A percentile compares a stretch with the other conserved stretches of the same genome.
Evolutionary conservation across 2,113 vertebrate species (phyloP).

Genomic region (Recurvirostra avosetta): DNA sequence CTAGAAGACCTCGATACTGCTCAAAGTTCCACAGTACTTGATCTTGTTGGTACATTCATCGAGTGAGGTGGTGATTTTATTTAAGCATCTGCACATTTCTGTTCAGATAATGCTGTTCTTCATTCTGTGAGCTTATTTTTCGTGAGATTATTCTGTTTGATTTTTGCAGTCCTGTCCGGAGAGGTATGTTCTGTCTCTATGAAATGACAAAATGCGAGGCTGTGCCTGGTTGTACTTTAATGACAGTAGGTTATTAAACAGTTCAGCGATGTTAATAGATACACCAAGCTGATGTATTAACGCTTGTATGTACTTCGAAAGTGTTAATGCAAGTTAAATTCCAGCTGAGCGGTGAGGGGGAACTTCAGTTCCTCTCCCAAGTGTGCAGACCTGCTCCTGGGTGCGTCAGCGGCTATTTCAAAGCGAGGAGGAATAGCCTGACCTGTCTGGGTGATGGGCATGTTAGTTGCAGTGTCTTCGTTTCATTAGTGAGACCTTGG

Average conservation of each 20-base stretch:
- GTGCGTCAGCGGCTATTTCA: fast-evolving
- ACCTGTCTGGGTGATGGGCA: not conserved
- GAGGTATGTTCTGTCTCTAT: fast-evolving
- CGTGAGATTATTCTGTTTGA: not conserved
- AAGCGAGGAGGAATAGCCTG: not conserved
- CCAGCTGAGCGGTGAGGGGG: not conserved
- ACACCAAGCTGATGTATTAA: slow-evolving; percentile 22
- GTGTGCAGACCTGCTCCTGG: not conserved
- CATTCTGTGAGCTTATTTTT: not conserved
- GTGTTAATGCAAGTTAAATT: slow-evolving; percentile 32
- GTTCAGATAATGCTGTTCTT: not conserved
- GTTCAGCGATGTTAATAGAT: not conserved
- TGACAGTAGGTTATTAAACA: not conserved
- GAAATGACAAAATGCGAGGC: not conserved
- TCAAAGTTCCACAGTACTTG: not conserved
- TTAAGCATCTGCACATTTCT: not conserved
- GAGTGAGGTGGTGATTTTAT: not conserved
- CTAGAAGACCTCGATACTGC: not conserved
- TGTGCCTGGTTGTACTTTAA: not conserved
- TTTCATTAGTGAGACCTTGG: not conserved
- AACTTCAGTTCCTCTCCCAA: not conserved
- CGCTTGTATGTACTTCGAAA: not conserved
- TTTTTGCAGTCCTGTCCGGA: not conserved
- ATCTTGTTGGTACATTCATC: too few relatives aligned
- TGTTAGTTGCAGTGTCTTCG: not conserved